Base-by-base conservation (phyloP, 2,797 vertebrate genomes). In the Podarcis siculus region DNA sequence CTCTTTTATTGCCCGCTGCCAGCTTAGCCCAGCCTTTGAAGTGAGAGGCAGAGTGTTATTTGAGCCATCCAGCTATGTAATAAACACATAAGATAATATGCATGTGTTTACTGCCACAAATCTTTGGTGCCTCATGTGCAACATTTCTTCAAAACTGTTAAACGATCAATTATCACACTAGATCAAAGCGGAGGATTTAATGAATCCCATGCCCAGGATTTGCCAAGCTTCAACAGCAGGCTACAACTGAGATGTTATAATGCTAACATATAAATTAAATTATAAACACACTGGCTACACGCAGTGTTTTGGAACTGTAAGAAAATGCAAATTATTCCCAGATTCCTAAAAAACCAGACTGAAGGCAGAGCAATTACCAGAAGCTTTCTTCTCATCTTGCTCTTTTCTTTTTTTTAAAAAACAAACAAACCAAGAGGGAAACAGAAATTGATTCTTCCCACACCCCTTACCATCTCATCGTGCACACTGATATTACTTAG, bases 211-310 rank as follows among this genome's bases (percentile, higher is more conserved):
- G 9, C 69, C 19, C 61, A 86, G 82, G 69, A 81, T n/a, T 71
- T 89, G 15, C 27, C 81, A 39, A 86, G 30, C 10, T 87, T 35
- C 76, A 58, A 2, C 19, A 90, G 71, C 35, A 85, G 21, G 1
- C 9, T 89, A 32, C 8, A 66, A 42, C 81, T 75, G 83, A 88
- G 71, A 92, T 77, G 1, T n/a, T 21, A 85, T 30, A 21, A 6
- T 90, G 15, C 67, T 92, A 81, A 90, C 77, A 39, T 91, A 87
- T 86, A 86, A 69, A 82, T 37, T 2, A 78, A 88, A 90, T 85
- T 89, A 84, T 6, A 71, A 67, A 88, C 2, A 87, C 1, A 69
- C 90, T 42, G 87, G 3, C 71, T 85, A 75, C 89, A 87, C 27
- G 27, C 72, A 13, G 1, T 7, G 78, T 87, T 39, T 90, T 85